Percentiles rank a stretch among this genome's conserved stretches.
These are phyloP conservation scores for Callionymus lyra DNA, from an alignment of 2,113 vertebrate species.

Conservation along the genomic window DNA sequence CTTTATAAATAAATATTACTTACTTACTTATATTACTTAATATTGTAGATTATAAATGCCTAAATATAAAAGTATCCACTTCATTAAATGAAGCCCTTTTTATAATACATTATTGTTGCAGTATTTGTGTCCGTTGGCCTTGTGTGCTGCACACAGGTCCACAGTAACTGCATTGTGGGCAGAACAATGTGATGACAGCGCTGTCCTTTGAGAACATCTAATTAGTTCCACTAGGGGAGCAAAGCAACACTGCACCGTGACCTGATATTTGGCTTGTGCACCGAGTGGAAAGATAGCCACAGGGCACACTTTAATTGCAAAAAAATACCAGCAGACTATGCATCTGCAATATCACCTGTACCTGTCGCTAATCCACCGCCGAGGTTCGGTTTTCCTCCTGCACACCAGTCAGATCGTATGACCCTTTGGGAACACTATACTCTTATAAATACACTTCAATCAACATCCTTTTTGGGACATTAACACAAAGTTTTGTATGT, in stretches of 20 bases:
- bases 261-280: slow-evolving; percentile 63
- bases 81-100: slow-evolving; percentile 10
- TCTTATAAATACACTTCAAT: no score
- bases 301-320: slow-evolving; percentile 63
- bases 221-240: slow-evolving; percentile 67
- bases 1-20: no score
- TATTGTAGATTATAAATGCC: no score
- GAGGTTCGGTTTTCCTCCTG: slow-evolving; percentile 23
- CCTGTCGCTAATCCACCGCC: slow-evolving; percentile 41
- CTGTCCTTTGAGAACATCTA: slow-evolving; percentile 65
- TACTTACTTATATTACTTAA: no score
- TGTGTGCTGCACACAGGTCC: slow-evolving; percentile 29
- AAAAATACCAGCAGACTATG: slow-evolving; percentile 57
- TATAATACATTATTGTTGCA: slow-evolving; percentile 28
- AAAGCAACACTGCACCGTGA: slow-evolving; percentile 51
- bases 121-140: slow-evolving; percentile 36
- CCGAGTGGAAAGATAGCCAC: slow-evolving; percentile 58
- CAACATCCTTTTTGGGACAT: no score
- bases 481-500: no score
- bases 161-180: slow-evolving; percentile 47
- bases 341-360: slow-evolving; percentile 48
- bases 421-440: no score
- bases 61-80: neutral
- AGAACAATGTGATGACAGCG: slow-evolving; percentile 65
- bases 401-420: slow-evolving; percentile 16